These are phyloP conservation scores for Melolontha melolontha DNA, from an alignment of 2,888 invertebrate species.

Conservation along the genomic window DNA sequence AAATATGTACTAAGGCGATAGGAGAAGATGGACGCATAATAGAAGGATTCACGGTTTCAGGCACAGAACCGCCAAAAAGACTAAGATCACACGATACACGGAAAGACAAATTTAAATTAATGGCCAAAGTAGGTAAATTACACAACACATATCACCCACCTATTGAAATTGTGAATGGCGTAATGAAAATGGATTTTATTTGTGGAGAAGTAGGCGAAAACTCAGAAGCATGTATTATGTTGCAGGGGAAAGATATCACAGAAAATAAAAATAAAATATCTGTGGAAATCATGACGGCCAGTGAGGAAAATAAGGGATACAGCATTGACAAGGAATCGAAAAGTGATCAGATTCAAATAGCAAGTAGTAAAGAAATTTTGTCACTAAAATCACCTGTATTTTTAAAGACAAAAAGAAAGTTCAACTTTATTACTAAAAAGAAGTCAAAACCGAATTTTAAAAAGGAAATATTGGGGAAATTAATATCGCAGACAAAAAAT, in stretches of 20 bases:
- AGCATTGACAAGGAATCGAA: no score
- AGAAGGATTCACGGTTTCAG: constrained; percentile 50
- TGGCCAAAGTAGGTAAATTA: constrained; percentile 26
- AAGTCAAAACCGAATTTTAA: background rate
- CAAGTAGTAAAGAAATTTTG: background rate
- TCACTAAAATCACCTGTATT: constrained; percentile 6
- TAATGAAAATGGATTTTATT: background rate
- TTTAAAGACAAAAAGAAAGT: constrained; percentile 28
- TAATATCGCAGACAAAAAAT: background rate
- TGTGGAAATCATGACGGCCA: no score
- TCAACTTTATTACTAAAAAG: background rate
- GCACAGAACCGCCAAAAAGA: constrained; percentile 50
- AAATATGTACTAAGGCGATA: constrained; percentile 48
- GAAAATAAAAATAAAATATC: no score
- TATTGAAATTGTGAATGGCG: constrained; percentile 30
- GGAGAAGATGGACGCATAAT: constrained; percentile 39
- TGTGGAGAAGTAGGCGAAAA: background rate
- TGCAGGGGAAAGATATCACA: no score
- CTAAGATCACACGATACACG: constrained; percentile 24
- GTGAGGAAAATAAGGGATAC: no score
- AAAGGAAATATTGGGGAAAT: constrained; percentile 7
- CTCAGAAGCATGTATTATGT: background rate
- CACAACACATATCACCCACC: constrained; percentile 33
- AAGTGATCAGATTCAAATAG: background rate
- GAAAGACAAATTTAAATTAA: constrained; percentile 10